Percentiles rank a stretch among this genome's conserved stretches.
Evolutionary conservation across 2,113 vertebrate species (phyloP).

Genomic region (Seriola aureovittata): DNA sequence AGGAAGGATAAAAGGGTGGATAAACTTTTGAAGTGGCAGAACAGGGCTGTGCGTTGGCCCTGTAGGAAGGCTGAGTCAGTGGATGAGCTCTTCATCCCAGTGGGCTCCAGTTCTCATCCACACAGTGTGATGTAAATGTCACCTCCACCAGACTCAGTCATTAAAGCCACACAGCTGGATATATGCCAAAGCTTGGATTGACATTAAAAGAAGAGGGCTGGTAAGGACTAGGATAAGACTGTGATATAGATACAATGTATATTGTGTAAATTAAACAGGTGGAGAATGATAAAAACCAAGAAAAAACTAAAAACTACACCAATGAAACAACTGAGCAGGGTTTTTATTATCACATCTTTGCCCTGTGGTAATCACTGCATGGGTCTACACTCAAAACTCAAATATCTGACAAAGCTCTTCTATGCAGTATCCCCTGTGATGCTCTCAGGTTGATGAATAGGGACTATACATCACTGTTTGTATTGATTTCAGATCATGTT

Average conservation of each 20-base stretch:
- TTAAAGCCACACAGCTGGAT: conserved; percentile 58
- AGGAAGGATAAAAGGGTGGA: conserved; percentile 21
- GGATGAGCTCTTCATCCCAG: conserved; percentile 68
- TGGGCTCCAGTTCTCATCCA: conserved; percentile 59
- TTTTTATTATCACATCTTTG: rapidly evolving
- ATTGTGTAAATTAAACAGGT: not conserved
- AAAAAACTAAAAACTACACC: not conserved
- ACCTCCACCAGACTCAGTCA: conserved; percentile 59
- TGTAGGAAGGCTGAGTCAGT: conserved; percentile 35
- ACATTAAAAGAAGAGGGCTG: conserved; percentile 32
- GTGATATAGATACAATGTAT: not conserved
- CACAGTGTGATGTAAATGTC: conserved; percentile 74
- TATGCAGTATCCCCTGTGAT: not conserved
- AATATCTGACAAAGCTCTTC: conserved; percentile 8
- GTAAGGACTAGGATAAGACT: not conserved
- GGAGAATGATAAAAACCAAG: not conserved
- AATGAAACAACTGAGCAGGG: not conserved
- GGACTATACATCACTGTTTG: conserved; percentile 58
- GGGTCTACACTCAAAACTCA: conserved; percentile 11
- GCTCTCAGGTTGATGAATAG: conserved; percentile 43
- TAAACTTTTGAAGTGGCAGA: conserved; percentile 41
- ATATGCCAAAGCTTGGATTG: conserved; percentile 33
- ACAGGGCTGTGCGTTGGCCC: not conserved
- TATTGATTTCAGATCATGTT: conserved; percentile 77
- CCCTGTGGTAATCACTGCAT: conserved; percentile 13